These are phyloP conservation scores for Mormyrus hasselquistii DNA, from an alignment of 2,797 vertebrate species.

Conservation along the genomic window DNA sequence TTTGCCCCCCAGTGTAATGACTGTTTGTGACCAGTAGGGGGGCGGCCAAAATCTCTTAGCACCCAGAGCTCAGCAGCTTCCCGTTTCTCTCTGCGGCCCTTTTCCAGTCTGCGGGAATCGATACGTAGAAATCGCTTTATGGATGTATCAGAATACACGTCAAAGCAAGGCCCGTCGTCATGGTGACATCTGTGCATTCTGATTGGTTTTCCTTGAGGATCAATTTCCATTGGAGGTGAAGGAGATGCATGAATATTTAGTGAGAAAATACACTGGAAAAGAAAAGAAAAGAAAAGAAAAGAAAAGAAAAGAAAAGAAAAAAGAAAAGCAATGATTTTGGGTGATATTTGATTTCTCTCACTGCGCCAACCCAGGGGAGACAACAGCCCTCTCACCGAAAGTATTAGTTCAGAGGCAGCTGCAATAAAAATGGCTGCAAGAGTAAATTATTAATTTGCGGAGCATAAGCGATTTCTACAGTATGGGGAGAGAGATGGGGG, in stretches of 20 bases:
- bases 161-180: background rate
- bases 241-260: background rate
- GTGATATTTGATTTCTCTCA: background rate
- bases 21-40: background rate
- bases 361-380: background rate
- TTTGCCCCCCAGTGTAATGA: background rate
- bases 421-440: background rate
- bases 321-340: background rate
- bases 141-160: background rate
- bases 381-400: background rate
- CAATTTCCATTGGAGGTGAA: background rate
- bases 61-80: background rate
- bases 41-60: background rate
- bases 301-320: background rate
- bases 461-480: background rate
- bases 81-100: background rate
- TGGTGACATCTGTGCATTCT: background rate
- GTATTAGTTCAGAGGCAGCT: background rate
- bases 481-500: background rate
- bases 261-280: background rate
- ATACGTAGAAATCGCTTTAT: background rate
- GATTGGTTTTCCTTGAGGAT: background rate
- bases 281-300: background rate
- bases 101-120: background rate
- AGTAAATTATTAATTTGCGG: background rate